These are phyloP conservation scores for Netelia inedita DNA, from an alignment of 2,888 invertebrate genomes.

Conservation along the genomic window DNA sequence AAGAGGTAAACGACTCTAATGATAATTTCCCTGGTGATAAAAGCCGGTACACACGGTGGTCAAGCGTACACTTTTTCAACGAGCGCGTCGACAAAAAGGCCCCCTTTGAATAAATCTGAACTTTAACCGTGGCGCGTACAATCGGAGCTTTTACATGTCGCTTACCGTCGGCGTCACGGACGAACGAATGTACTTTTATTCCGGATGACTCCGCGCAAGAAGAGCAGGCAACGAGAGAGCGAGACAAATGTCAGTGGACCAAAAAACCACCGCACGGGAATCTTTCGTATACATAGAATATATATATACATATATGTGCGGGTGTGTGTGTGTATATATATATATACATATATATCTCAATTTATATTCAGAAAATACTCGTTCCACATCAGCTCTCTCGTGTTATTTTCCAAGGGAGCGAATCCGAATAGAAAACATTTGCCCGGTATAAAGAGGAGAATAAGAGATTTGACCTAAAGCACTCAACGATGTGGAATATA, in stretches of 20 bases:
- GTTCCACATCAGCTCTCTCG: slow-evolving; percentile 68
- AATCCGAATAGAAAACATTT: slow-evolving; percentile 77
- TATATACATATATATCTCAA: slow-evolving; percentile 67
- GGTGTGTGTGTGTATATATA: slow-evolving; percentile 21
- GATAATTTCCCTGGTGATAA: no score
- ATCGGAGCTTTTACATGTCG: slow-evolving; percentile 78
- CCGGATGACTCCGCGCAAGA: slow-evolving; percentile 71
- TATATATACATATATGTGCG: slow-evolving; percentile 11
- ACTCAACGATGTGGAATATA: slow-evolving; percentile 49
- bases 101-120: slow-evolving; percentile 69
- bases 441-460: slow-evolving; percentile 53
- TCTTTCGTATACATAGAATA: slow-evolving; percentile 49
- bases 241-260: slow-evolving; percentile 67
- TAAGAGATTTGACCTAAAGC: slow-evolving; percentile 51
- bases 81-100: slow-evolving; percentile 52
- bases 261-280: slow-evolving; percentile 46
- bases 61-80: slow-evolving; percentile 48
- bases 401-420: slow-evolving; percentile 78
- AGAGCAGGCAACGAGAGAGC: slow-evolving; percentile 41
- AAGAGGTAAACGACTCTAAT: background rate
- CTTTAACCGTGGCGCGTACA: slow-evolving; percentile 72
- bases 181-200: slow-evolving; percentile 77
- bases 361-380: slow-evolving; percentile 78
- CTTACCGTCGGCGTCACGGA: slow-evolving; percentile 76
- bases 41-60: slow-evolving; percentile 24